Base-by-base conservation (phyloP, 2,888 invertebrate species). In the Eupithecia subfuscata region DNA sequence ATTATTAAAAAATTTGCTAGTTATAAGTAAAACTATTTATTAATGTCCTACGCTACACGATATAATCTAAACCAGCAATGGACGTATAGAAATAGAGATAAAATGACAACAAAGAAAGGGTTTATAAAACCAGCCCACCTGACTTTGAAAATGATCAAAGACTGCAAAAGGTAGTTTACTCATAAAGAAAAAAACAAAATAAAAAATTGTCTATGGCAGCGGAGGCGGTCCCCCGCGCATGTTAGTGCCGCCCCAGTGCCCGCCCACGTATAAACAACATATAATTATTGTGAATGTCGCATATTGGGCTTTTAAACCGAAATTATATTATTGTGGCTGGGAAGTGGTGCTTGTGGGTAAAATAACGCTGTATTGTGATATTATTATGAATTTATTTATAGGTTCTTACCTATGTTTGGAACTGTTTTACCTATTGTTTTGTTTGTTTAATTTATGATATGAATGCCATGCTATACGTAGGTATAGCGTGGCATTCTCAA, bases 201-300 rank as follows among this genome's bases (percentile, higher is more conserved):
- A 79, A 76, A 80, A 83, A 83, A 82, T 82, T 82, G 83, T 83
- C 80, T 80, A 76, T 75, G 77, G 74, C 73, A 75, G 77, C 73
- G 84, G 86, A 86, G 88, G 84, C 90, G 84, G 88, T 88, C 82
- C 88, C 86, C 84, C 86, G 85, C 86, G 71, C 86, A 88, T 84
- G 88, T 92, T 92, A 91, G 88, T 90, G 83, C 89, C 92, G 91
- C 90, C 92, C 93, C 90, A 83, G 67, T 89, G 89, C 89, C 88
- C 91, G 83, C 91, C 91, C 91, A 89, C 88, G 80, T 84, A 86
- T 84, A 81, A 77, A 82, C 79, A 87, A 86, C 86, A 86, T 88
- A 88, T 86, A 86, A 88, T 89, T 86, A 87, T 86, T 86, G 83
- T 84, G 83, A 81, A 81, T 83, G 80, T 70, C 75, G 48, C 75